Conservation (phyloP, 1,140 invertebrate species). For the Drosophila kohkoa region DNA sequence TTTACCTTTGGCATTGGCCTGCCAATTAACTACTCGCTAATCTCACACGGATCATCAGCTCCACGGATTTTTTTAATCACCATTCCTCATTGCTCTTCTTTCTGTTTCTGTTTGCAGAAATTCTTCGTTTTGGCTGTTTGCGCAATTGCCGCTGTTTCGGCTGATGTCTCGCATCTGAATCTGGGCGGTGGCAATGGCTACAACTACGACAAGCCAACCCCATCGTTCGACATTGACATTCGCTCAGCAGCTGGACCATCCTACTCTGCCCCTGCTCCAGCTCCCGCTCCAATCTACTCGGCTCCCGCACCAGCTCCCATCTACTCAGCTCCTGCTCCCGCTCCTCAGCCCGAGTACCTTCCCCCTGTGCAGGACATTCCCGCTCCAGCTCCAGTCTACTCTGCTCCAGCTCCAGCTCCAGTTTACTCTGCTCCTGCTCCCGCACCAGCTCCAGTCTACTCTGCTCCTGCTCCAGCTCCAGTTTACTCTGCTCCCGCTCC, state of each 20-base stretch:
- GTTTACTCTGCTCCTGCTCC: conserved; percentile 40
- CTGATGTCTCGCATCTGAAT: conserved; percentile 74
- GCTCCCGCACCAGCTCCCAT: conserved; percentile 31
- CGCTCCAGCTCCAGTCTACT: conserved; percentile 34
- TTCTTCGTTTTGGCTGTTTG: conserved; percentile 77
- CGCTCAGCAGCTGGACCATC: conserved; percentile 54
- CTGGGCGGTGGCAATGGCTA: conserved; percentile 71
- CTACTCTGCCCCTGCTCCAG: conserved; percentile 48
- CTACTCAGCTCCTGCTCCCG: conserved; percentile 32
- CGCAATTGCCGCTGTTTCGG: conserved; percentile 68
- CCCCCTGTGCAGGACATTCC: conserved; percentile 29
- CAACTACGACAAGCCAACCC: conserved; percentile 66
- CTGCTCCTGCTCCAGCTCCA: conserved; percentile 40
- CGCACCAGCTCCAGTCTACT: conserved; percentile 32
- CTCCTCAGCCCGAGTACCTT: conserved; percentile 43
- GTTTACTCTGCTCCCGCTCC: conserved; percentile 40
- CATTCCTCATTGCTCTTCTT: conserved; percentile 2
- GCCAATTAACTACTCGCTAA: conserved; percentile 44
- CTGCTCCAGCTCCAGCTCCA: conserved; percentile 40
- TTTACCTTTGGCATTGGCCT: conserved; percentile 56
- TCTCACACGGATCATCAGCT: conserved; percentile 20
- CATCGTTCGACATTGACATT: conserved; percentile 61
- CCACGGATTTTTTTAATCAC: conserved; percentile 26
- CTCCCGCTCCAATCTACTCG: conserved; percentile 56
- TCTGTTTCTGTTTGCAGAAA: conserved; percentile 58